phyloP scores from a whole-genome alignment of 1,140 invertebrate species.

The Laodelphax striatellus region DNA sequence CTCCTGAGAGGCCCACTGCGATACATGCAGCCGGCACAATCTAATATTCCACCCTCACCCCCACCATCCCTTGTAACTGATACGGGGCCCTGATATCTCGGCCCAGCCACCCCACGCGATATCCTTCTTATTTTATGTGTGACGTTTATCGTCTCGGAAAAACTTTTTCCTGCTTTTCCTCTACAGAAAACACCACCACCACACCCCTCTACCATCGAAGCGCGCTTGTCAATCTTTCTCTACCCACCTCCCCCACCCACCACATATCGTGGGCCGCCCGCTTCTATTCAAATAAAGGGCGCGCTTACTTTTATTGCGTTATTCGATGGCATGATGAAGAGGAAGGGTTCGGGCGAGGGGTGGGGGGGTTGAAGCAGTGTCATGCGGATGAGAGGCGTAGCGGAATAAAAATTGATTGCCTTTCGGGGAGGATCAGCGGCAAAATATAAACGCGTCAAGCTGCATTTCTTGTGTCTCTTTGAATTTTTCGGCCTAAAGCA shows the following conservation, averaged over 20 bases:
- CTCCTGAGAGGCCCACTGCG: background rate
- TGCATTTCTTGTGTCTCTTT: too few species aligned
- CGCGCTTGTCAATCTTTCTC: background rate
- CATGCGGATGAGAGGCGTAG: background rate
- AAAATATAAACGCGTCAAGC: too few species aligned
- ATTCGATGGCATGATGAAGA: background rate
- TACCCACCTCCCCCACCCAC: background rate
- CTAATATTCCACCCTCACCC: background rate
- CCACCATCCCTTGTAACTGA: background rate
- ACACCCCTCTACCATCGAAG: too few species aligned
- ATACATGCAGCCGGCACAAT: background rate
- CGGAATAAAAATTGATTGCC: constrained; percentile 2
- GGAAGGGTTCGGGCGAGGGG: too few species aligned
- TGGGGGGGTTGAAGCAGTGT: too few species aligned
- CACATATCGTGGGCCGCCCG: background rate
- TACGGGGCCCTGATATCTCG: background rate
- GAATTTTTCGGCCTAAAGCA: too few species aligned
- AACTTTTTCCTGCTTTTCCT: background rate
- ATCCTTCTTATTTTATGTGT: constrained; percentile 4
- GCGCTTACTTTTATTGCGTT: constrained; percentile 1
- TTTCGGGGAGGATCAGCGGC: background rate
- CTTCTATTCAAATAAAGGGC: constrained; percentile 3
- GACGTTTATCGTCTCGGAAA: constrained; percentile 2
- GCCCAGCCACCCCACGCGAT: background rate
- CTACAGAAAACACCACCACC: too few species aligned